Base-by-base conservation (phyloP, 1,140 invertebrate species). In the Acromyrmex heyeri region DNA sequence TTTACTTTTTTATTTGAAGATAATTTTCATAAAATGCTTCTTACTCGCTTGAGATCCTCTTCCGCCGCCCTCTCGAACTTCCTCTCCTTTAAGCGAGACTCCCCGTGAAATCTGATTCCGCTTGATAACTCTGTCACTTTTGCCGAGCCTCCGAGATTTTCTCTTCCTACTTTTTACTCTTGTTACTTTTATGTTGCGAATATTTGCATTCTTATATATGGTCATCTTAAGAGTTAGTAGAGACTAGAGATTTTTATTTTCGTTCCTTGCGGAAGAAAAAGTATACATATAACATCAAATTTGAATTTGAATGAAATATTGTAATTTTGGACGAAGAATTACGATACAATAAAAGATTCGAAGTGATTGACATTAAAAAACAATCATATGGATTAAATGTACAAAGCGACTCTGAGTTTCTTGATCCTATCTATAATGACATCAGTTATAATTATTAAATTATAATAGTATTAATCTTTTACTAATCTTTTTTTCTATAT, bases 1-100 rank as follows among this genome's bases (percentile, higher is more conserved):
- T 92, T 93, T 89, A 88, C 92, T 92, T 94, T 94, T 94, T 93
- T 93, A 92, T 93, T 91, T 91, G 86, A 86, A 87, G 89, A 91
- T 94, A 93, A 94, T 94, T 94, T 94, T 95, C 93, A 94, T 95
- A 93, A 94, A 94, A 93, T 57, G 38, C 89, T 82, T 88, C 65
- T 77, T 82, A 78, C 69, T 86, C 85, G 73, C 70, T 86, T 67
- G 27, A 73, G 64, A 53, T 73, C 64, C 75, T 79, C 21, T 24
- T 67, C 16, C 67, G 44, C 16, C 18, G 21, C 10, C 30, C 21
- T 50, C 55, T 61, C 21, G 53, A 70, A 48, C 55, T 61, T 44
- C n/a, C 53, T 30, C 48, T 82, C 57, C 27, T 34, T 12, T n/a
- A 38, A 44, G 53, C 30, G 16, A 50, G 24, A 34, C 77, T 69